phyloP scores from a whole-genome alignment of 2,888 invertebrate genomes.

The Coleophora deauratella region DNA sequence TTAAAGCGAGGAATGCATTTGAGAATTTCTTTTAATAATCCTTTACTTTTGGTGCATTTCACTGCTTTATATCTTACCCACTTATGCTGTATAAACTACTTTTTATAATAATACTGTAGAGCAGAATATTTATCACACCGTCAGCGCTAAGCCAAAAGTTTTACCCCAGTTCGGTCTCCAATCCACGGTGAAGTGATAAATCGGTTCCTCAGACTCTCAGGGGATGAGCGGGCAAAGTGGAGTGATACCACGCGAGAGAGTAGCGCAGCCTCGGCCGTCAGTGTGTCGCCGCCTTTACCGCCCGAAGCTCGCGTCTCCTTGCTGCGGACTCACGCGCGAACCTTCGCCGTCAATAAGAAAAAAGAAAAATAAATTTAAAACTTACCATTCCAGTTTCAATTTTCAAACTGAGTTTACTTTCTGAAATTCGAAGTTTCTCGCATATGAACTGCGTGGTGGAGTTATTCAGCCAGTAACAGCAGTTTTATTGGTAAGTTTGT shows the following conservation, averaged over 20 bases:
- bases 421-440: conserved; percentile 25
- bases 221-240: conserved; percentile 65
- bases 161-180: conserved; percentile 14
- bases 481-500: conserved; percentile 34
- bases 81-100: no score
- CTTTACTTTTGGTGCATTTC: no score
- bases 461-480: conserved; percentile 22
- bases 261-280: conserved; percentile 38
- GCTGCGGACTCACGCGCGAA: conserved; percentile 24
- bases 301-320: conserved; percentile 44
- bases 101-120: no score
- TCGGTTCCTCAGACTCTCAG: conserved; percentile 43
- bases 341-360: conserved; percentile 14
- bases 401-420: conserved; percentile 16
- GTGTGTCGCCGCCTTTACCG: conserved; percentile 55
- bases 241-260: conserved; percentile 58
- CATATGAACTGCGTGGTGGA: conserved; percentile 24
- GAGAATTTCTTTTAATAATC: no score
- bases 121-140: no score
- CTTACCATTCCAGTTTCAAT: conserved; percentile 19
- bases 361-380: conserved; percentile 17
- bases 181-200: conserved; percentile 49
- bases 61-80: no score
- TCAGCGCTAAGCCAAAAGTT: conserved; percentile 7
- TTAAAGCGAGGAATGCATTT: no score